Base-by-base conservation (phyloP, 2,888 invertebrate species). In the Druceiella hillmani region DNA sequence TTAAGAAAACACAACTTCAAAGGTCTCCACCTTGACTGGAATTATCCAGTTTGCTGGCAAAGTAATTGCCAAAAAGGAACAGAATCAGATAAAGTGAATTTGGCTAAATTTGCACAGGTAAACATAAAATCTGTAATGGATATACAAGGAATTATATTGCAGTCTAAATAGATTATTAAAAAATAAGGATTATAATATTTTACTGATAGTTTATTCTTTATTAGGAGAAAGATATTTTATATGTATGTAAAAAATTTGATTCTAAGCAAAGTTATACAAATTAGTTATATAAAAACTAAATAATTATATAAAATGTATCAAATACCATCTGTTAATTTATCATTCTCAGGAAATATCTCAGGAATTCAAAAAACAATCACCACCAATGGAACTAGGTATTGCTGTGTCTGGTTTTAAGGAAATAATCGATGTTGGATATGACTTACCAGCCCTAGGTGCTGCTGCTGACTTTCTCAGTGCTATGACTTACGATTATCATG, bases 1-100 rank as follows among this genome's bases (percentile, higher is more conserved):
- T 59, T 93, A 20, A 73, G 77, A 10, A 75, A 76, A 45, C 75
- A 90, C 54, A 80, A 82, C 26, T 94, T 95, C 56, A 78, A 83
- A 45, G 95, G 95, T 3, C 64, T 95, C 1, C 92, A 93, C 52
- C 58, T 95, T 14, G 94, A 94, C 53, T 95, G 94, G 94, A 91
- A 92, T 56, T 94, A 94, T 57, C 94, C 94, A 0, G 85, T 84
- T 43, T 92, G 91, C 53, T 91, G 91, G 90, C 91, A 92, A 57
- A 89, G 89, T 49, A 83, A 90, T 56, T 92, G 91, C 57, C 79
- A 80, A 27, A 83, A 82, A 51, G 91, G 91, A 1, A 83, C 87
- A 0, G 74, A 74, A 0, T 78, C 81, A 12, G 92, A 92, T 55
- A 84, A 78, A 52, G 75, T 80, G 0, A 88, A 89, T 54, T 87